Evolutionary conservation across 2,888 invertebrate genomes (phyloP).

Genomic region (Tipula vernalis): DNA sequence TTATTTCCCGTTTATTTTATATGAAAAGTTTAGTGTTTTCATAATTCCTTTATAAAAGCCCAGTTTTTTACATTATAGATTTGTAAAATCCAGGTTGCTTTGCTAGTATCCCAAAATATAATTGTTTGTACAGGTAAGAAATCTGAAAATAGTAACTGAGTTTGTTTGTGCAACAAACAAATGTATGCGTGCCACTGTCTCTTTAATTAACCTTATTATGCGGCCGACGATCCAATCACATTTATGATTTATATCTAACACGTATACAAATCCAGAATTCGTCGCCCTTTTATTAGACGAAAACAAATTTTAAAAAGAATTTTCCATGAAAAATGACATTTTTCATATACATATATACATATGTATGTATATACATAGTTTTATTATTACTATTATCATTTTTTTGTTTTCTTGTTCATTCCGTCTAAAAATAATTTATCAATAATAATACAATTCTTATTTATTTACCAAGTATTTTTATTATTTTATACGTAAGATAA

Average conservation of each 20-base stretch:
- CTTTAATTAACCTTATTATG: too few species aligned
- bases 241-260: background rate
- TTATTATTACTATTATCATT: background rate
- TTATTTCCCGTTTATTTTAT: too few species aligned
- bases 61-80: too few species aligned
- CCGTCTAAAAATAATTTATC: background rate
- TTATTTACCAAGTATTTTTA: background rate
- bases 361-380: background rate
- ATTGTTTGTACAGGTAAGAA: too few species aligned
- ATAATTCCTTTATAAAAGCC: too few species aligned
- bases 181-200: background rate
- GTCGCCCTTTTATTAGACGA: background rate
- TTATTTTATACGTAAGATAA: background rate
- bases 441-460: background rate
- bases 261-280: background rate
- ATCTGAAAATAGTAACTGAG: too few species aligned
- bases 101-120: too few species aligned
- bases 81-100: too few species aligned
- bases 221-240: background rate
- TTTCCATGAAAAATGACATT: background rate
- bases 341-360: background rate
- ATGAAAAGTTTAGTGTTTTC: too few species aligned
- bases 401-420: background rate
- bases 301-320: background rate
- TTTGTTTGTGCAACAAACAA: too few species aligned